A percentile compares a stretch with the other conserved stretches of the same genome.
Evolutionary conservation across 1,140 invertebrate species (phyloP).

Genomic region (Manduca sexta): DNA sequence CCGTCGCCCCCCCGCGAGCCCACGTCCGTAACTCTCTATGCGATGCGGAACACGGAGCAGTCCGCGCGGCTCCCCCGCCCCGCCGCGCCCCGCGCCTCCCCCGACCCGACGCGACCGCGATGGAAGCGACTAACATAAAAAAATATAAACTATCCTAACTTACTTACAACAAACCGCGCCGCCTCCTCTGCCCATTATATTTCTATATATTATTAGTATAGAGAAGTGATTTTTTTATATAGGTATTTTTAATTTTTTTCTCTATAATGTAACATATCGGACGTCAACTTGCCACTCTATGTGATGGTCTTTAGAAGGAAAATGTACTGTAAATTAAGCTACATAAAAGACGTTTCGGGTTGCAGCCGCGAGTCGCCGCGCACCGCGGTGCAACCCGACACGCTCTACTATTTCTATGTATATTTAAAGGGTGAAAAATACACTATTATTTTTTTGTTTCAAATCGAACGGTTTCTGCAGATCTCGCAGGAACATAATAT

Average conservation of each 20-base stretch:
- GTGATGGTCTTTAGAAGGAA: constrained; percentile 38
- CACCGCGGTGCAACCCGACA: constrained; percentile 21
- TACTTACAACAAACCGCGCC: constrained; percentile 36
- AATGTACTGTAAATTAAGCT: constrained; percentile 55
- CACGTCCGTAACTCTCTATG: constrained; percentile 30
- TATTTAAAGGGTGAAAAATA: background rate
- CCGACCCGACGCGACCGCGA: constrained; percentile 5
- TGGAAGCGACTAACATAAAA: background rate
- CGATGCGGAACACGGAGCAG: constrained; percentile 36
- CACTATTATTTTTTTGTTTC: background rate
- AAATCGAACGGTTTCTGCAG: background rate
- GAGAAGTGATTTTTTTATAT: constrained; percentile 58
- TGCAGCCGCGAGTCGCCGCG: constrained; percentile 13
- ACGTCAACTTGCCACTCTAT: constrained; percentile 59
- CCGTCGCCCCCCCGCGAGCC: constrained; percentile 31
- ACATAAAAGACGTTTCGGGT: constrained; percentile 25
- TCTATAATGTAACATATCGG: constrained; percentile 60
- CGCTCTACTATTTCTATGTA: constrained; percentile 32
- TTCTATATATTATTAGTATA: constrained; percentile 55
- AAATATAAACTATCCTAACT: constrained; percentile 38
- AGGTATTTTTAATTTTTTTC: constrained; percentile 50
- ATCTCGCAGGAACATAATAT: background rate
- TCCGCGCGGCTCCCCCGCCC: constrained; percentile 21
- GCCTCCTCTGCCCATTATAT: constrained; percentile 45
- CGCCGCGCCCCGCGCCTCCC: constrained; percentile 6